Percentiles rank a stretch among this genome's conserved stretches.
Evolutionary conservation across 2,888 invertebrate genomes (phyloP).

Genomic region (Antheraea yamamai): DNA sequence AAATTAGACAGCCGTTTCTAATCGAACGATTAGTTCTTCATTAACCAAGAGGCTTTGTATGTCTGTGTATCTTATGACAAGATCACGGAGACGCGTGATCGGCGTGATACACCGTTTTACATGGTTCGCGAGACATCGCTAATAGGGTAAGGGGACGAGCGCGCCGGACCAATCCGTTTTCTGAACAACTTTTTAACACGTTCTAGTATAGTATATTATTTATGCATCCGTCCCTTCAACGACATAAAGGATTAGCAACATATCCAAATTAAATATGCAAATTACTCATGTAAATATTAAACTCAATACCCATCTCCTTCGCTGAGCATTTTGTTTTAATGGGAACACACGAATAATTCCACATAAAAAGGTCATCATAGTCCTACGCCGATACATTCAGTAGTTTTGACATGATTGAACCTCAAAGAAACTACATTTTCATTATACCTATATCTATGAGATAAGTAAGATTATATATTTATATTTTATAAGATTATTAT

Average conservation of each 20-base stretch:
- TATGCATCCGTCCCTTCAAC: conserved; percentile 9
- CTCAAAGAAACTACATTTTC: no score
- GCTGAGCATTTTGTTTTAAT: no score
- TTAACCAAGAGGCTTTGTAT: conserved; percentile 20
- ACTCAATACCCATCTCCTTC: no score
- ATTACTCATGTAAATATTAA: not conserved
- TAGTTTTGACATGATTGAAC: no score
- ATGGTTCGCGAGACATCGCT: conserved; percentile 42
- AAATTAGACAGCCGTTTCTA: conserved; percentile 3
- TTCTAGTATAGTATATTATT: not conserved
- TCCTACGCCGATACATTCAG: no score
- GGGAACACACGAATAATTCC: no score
- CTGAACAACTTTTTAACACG: conserved; percentile 11
- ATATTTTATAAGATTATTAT: no score
- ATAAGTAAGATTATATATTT: no score
- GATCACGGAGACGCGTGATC: conserved; percentile 31
- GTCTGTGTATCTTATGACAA: conserved; percentile 25
- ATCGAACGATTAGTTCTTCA: conserved; percentile 17
- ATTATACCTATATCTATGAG: no score
- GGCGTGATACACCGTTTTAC: conserved; percentile 46
- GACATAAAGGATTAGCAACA: not conserved
- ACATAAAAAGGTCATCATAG: no score
- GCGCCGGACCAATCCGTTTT: conserved; percentile 21
- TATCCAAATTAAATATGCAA: not conserved
- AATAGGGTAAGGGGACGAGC: conserved; percentile 28